These are phyloP conservation scores for Pollenia labialis DNA, from an alignment of 2,888 invertebrate genomes.

Conservation along the genomic window DNA sequence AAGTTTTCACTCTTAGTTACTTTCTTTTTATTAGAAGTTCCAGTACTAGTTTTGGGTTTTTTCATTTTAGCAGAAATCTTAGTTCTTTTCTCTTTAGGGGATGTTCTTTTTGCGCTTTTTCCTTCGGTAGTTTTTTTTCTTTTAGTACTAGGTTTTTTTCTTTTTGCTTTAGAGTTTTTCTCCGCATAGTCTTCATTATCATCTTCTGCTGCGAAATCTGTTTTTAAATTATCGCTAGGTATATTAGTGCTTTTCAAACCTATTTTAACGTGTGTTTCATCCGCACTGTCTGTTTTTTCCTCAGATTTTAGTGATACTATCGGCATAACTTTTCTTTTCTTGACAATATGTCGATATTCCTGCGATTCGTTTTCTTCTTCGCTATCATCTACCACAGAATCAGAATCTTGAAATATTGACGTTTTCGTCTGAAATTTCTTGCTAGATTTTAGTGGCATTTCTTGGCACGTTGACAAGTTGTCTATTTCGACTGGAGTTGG, in stretches of 20 bases:
- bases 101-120: slow-evolving; percentile 21
- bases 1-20: slow-evolving; percentile 46
- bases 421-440: slow-evolving; percentile 74
- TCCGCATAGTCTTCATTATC: slow-evolving; percentile 74
- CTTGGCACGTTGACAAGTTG: neutral
- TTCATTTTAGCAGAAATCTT: slow-evolving; percentile 54
- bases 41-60: slow-evolving; percentile 31
- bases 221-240: slow-evolving; percentile 28
- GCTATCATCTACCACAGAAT: slow-evolving; percentile 89
- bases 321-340: slow-evolving; percentile 84
- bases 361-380: slow-evolving; percentile 86
- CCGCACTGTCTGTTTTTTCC: neutral
- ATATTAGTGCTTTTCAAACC: slow-evolving; percentile 20
- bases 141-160: slow-evolving; percentile 56
- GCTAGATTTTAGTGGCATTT: neutral
- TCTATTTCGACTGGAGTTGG: neutral
- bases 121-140: slow-evolving; percentile 20
- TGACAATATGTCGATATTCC: slow-evolving; percentile 86
- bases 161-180: slow-evolving; percentile 70
- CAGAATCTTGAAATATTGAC: slow-evolving; percentile 82
- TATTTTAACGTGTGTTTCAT: neutral
- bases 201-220: slow-evolving; percentile 74
- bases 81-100: slow-evolving; percentile 32
- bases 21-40: slow-evolving; percentile 44
- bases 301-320: slow-evolving; percentile 25